Base-by-base conservation (phyloP, 1,140 invertebrate species). In the Onthophagus taurus region DNA sequence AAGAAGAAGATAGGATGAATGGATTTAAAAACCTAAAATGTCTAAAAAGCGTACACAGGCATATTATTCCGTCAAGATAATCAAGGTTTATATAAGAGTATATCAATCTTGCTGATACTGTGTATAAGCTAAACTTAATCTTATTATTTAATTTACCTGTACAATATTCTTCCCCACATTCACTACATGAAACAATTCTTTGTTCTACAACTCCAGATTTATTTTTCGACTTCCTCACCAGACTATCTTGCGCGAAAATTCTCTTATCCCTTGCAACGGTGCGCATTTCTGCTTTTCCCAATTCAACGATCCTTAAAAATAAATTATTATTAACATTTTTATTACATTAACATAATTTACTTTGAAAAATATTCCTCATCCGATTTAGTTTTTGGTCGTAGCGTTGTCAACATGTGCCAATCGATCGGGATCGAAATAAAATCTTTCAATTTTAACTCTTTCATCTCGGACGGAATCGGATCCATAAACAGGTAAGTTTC, bases 291-390 rank as follows among this genome's bases (percentile, higher is more conserved):
- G 84, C 67, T 66, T 89, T 89, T 13, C 84, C 80, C 59, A 90
- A 69, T 65, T 88, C 85, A 2, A 89, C 78, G 63, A 89, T 68
- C 45, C 77, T 78, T 42, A 33, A 68, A 41, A 11, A 33, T 9
- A 31, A 17, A 11, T 20, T 2, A 14, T 26, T 13, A 26, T 3
- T 43, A 20, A 19, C n/a, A n/a, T 31, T 31, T 33, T 29, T 5
- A 4, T 30, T n/a, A 7, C 1, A 35, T 13, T 9, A n/a, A 4
- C 13, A 38, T 30, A 12, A 8, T 41, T 58, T 67, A 81, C 80
- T 80, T 80, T 21, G 85, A 85, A 61, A 89, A 92, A 68, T 85
- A 85, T 54, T 91, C 86, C 67, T 92, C 88, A 47, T 94, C 89
- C 5, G 78, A 61, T 54, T 84, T 82, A 2, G 74, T 75, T 58